Percentiles rank a stretch among this genome's conserved stretches.
Conservation (phyloP, 2,113 vertebrate species). For the Steatornis caripensis region DNA sequence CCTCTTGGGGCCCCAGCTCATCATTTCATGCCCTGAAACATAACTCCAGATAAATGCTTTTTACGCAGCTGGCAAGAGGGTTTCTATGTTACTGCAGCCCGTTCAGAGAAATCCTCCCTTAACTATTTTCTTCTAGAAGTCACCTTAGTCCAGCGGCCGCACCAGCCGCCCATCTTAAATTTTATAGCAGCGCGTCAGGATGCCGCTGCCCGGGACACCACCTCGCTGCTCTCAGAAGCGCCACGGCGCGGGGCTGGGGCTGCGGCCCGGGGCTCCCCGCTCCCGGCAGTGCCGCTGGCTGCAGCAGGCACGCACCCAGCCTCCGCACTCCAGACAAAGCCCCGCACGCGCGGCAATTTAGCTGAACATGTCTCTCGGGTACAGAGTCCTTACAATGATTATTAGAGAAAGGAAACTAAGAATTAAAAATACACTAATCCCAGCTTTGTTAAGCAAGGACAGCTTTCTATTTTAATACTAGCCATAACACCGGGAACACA, state of each 20-base stretch:
- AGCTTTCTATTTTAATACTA: fast-evolving
- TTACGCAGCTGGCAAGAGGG: background rate
- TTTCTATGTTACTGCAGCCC: background rate
- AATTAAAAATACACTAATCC: background rate
- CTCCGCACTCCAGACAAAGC: too few relatives aligned
- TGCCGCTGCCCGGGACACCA: background rate
- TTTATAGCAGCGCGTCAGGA: too few relatives aligned
- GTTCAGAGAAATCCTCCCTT: background rate
- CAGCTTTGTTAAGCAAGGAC: too few relatives aligned
- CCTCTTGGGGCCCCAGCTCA: background rate
- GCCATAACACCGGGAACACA: fast-evolving
- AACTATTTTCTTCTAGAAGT: background rate
- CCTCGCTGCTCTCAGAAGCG: too few relatives aligned
- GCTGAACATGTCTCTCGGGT: too few relatives aligned
- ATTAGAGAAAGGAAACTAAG: background rate
- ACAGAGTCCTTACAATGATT: background rate
- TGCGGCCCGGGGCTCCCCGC: too few relatives aligned
- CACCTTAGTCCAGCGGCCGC: background rate
- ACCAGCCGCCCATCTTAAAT: background rate
- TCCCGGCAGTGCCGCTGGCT: too few relatives aligned
- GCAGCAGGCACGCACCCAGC: too few relatives aligned
- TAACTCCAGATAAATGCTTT: background rate
- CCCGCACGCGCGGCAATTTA: too few relatives aligned
- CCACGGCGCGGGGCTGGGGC: too few relatives aligned
- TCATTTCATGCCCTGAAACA: background rate